Base-by-base conservation (phyloP, 2,797 vertebrate species). In the Acanthornis magna region DNA sequence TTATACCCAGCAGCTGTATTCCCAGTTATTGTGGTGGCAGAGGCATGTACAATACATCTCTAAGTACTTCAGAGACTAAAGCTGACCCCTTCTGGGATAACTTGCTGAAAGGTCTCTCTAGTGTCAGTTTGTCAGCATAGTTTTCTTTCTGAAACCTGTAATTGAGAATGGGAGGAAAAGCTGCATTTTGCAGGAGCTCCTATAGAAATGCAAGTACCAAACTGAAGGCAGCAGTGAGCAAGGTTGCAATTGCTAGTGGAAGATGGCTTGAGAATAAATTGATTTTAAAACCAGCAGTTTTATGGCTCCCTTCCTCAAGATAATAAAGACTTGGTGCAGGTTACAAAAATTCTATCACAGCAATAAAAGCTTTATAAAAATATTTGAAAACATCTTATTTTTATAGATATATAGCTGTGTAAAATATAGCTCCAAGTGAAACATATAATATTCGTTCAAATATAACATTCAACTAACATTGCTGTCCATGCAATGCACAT, bases 301-400 rank as follows among this genome's bases (percentile, higher is more conserved):
- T 88, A 93, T 83, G 55, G 30, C 58, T 96, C 72, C 58, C 85
- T 91, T 90, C 81, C 60, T 91, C 54, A 61, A 89, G 85, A 93
- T 93, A 95, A 92, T 86, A 95, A 95, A 96, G 90, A 77, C 36
- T 81, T 93, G 68, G 45, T 75, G 48, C 25, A 85, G 89, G 88
- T 95, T 94, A 82, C 42, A 70, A 82, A 85, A 95, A 87, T 89
- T 96, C 83, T 85, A 72, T 78, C 82, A 77, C 72, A 54, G 70
- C 70, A 93, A 93, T 88, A 94, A 92, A 95, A 86, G 51, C 58
- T 76, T 97, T 92, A 78, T 81, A 88, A 97, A 94, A 82, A 88
- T 89, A 81, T 92, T 93, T 92, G 91, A 93, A 96, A 97, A 53
- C 72, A 75, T 76, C 77, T 93, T 62, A 53, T 88, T 96, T 89